Conservation (phyloP, 92 coral and sea anemone genomes). For the Zoanthus sansibaricus region DNA sequence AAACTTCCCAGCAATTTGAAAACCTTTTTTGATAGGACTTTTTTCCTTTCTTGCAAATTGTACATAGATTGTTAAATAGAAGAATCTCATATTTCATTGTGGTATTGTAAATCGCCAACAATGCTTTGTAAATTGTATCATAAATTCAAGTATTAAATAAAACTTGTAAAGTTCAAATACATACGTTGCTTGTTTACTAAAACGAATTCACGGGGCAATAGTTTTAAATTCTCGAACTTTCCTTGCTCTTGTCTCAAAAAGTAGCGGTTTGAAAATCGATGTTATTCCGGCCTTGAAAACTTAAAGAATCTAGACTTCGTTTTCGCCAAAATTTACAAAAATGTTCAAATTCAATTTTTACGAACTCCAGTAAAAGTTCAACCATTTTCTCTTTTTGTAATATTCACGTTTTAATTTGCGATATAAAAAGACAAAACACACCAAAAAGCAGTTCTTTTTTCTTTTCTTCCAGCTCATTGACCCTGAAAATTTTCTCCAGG, state of each 20-base stretch:
- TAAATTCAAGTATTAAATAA: slow-evolving; percentile 38
- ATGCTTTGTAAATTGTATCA: slow-evolving; percentile 50
- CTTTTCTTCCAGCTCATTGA: slow-evolving; percentile 29
- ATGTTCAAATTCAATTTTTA: neutral
- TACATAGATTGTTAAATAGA: slow-evolving; percentile 34
- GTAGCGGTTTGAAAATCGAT: neutral
- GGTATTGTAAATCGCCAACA: slow-evolving; percentile 35
- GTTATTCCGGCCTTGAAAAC: neutral
- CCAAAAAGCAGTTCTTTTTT: neutral
- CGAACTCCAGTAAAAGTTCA: neutral
- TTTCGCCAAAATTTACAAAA: neutral
- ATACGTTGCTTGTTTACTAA: neutral
- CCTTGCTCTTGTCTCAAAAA: neutral
- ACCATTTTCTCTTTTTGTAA: neutral
- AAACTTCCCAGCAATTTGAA: slow-evolving; percentile 1
- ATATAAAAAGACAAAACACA: slow-evolving; percentile 9
- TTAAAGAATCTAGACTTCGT: neutral
- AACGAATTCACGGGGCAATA: neutral
- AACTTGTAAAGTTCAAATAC: neutral
- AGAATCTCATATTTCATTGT: slow-evolving; percentile 24
- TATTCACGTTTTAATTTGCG: slow-evolving; percentile 15
- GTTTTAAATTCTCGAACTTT: neutral
- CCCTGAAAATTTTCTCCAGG: slow-evolving; percentile 38
- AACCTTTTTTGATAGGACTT: neutral
- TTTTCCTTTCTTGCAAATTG: slow-evolving; percentile 10